A percentile compares a stretch with the other conserved stretches of the same genome.
Conservation (phyloP, 1,140 invertebrate genomes). For the Panulirus ornatus region DNA sequence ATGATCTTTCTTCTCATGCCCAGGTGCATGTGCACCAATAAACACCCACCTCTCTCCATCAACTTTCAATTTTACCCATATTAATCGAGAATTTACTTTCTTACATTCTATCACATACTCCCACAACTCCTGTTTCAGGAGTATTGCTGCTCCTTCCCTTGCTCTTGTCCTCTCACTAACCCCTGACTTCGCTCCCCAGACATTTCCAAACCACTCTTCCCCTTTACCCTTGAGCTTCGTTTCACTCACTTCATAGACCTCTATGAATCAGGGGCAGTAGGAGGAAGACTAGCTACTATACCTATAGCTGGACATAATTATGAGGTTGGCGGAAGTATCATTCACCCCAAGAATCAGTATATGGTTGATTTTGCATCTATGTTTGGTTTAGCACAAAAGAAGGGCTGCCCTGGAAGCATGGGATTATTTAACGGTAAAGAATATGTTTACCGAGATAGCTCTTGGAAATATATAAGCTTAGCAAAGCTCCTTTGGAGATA, state of each 20-base stretch:
- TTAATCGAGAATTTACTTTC: too few relatives aligned
- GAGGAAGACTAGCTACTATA: slow-evolving; percentile 82
- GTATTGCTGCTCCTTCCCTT: too few relatives aligned
- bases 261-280: slow-evolving; percentile 81
- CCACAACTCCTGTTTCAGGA: too few relatives aligned
- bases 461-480: slow-evolving; percentile 79
- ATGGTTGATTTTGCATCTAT: slow-evolving; percentile 82
- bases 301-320: slow-evolving; percentile 80
- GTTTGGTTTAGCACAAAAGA: slow-evolving; percentile 79
- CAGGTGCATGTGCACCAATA: too few relatives aligned
- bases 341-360: slow-evolving; percentile 83
- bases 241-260: slow-evolving; percentile 79
- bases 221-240: too few relatives aligned
- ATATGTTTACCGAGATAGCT: slow-evolving; percentile 81
- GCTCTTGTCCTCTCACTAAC: too few relatives aligned
- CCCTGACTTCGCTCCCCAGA: too few relatives aligned
- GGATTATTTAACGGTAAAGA: slow-evolving; percentile 82
- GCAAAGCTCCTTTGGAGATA: slow-evolving; percentile 81
- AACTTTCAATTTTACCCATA: too few relatives aligned
- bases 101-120: too few relatives aligned
- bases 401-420: slow-evolving; percentile 67
- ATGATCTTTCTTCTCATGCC: too few relatives aligned
- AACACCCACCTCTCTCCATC: too few relatives aligned
- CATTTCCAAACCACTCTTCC: too few relatives aligned
- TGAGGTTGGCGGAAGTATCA: slow-evolving; percentile 83